Conservation (phyloP, 2,113 vertebrate genomes). For the Stictonetta naevosa region DNA sequence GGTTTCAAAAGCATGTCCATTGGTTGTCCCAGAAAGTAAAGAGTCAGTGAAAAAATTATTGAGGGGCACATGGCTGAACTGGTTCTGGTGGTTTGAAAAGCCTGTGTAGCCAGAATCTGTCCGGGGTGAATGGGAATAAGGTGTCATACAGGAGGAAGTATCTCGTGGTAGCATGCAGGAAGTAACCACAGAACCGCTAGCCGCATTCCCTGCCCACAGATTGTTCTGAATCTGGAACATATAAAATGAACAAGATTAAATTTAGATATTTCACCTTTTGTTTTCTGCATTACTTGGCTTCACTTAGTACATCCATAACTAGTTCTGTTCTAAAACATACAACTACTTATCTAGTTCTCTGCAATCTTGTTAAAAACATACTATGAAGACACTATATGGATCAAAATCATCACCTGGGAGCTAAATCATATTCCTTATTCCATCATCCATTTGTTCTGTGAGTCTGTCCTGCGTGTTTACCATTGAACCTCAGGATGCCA, state of each 20-base stretch:
- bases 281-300: constrained; percentile 15
- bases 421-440: neutral
- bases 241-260: constrained; percentile 66
- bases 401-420: neutral
- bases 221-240: constrained; percentile 94
- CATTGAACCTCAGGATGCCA: neutral
- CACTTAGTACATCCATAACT: neutral
- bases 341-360: neutral
- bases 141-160: constrained; percentile 92
- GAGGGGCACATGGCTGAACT: constrained; percentile 92
- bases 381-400: neutral
- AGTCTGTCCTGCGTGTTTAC: neutral
- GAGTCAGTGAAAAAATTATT: constrained; percentile 99
- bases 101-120: constrained; percentile 91
- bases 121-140: constrained; percentile 91
- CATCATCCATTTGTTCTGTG: neutral
- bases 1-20: constrained; percentile 91
- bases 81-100: constrained; percentile 96
- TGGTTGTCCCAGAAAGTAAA: constrained; percentile 86
- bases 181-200: constrained; percentile 89
- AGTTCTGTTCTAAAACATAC: neutral
- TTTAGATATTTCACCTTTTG: constrained; percentile 11
- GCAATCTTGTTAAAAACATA: neutral
- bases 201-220: constrained; percentile 90
- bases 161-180: constrained; percentile 95